Conservation (phyloP, 2,888 invertebrate species). For the Plusia festucae region DNA sequence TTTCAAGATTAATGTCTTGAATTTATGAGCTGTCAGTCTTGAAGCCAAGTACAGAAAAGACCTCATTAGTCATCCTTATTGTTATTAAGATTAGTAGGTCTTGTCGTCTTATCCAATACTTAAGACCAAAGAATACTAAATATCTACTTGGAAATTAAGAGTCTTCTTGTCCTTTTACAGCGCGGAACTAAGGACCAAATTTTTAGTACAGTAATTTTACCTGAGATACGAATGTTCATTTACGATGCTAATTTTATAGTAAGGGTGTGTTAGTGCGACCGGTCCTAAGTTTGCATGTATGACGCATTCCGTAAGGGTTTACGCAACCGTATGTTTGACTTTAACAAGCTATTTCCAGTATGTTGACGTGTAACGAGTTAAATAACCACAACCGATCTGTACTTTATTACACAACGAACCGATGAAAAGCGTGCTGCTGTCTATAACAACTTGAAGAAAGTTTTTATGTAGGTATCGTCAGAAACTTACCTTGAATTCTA, state of each 20-base stretch:
- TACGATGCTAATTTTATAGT: not conserved
- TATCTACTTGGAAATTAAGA: not conserved
- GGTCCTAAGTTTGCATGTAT: constrained; percentile 5
- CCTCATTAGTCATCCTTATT: not conserved
- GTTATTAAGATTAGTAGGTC: not conserved
- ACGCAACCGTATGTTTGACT: constrained; percentile 12
- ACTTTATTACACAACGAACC: constrained; percentile 34
- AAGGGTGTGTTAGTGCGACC: not conserved
- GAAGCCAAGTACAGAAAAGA: not conserved
- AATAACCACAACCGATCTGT: constrained; percentile 42
- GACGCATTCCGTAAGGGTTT: constrained; percentile 2
- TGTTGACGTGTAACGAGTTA: constrained; percentile 48
- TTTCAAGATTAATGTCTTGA: not conserved
- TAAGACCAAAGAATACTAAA: not conserved
- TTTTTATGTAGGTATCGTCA: not conserved
- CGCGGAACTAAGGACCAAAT: not conserved
- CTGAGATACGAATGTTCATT: not conserved
- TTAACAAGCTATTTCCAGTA: constrained; percentile 48
- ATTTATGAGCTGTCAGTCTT: not conserved
- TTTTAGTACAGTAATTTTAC: not conserved
- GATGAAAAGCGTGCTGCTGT: constrained; percentile 13
- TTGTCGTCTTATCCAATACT: not conserved
- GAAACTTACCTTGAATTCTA: not conserved
- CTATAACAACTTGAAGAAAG: constrained; percentile 4
- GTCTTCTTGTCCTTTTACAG: not conserved